Evolutionary conservation across 2,797 vertebrate genomes (phyloP), one percentile per base, ranked within the genome.

Genomic region (Phrynocephalus guinanensis): DNA sequence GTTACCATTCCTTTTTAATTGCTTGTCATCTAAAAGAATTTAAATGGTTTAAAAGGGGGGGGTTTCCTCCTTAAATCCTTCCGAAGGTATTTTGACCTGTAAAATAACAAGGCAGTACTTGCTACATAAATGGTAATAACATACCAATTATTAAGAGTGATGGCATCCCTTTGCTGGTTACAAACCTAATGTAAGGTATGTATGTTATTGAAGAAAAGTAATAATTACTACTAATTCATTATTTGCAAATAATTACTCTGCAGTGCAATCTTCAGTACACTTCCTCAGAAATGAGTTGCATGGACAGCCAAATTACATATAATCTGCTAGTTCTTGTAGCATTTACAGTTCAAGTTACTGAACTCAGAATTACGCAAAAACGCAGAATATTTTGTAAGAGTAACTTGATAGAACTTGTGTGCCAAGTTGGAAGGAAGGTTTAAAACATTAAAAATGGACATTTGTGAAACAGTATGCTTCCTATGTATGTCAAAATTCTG

Each of bases 321-420:
- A 71, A 30, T 44, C 82, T 60, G 7, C n/a, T 84, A 76, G 66
- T 38, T 73, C 50, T 72, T 72, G 44, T 13, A 77, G 24, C n/a
- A 18, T 66, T 84, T 78, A 83, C 9, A 24, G 79, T 73, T 70
- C 7, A 88, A 48, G n/a, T 79, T 72, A 33, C 66, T 84, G 52
- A 79, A 20, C 24, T 44, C 48, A 70, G 48, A 38, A 11, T 79
- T 60, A 5, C 1, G 26, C 68, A 79, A 48, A 86, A 38, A 18
- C 79, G 33, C 26, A 79, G 75, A 83, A 79, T 48, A 79, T 83
- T 84, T 30, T 79, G 76, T 26, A 84, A 20, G 30, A 72, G 76
- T 38, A 88, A 79, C 56, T 26, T 73, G 56, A 83, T 63, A 72
- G 72, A 71, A 88, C 28, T 73, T 73, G 68, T 73, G 56, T 84